Evolutionary conservation across 1,140 invertebrate genomes (phyloP).

Genomic region (Drosophila murphyi): DNA sequence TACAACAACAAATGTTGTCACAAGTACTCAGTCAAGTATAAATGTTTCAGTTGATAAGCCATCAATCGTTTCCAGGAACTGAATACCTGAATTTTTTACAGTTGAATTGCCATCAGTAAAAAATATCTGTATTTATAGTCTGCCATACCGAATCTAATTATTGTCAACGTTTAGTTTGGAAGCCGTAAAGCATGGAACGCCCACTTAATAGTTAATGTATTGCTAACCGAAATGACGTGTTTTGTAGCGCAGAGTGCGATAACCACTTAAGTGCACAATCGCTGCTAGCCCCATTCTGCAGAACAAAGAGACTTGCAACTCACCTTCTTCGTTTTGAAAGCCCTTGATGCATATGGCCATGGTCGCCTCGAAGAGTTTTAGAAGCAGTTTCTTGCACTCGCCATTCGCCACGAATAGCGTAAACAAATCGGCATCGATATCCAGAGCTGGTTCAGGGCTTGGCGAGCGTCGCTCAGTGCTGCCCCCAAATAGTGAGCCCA

Average conservation of each 20-base stretch:
- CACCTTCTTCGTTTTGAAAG: conserved; percentile 81
- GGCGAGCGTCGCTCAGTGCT: neutral
- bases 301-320: conserved; percentile 34
- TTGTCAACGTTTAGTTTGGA: too few relatives aligned
- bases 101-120: too few relatives aligned
- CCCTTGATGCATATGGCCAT: conserved; percentile 83
- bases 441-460: conserved; percentile 4
- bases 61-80: too few relatives aligned
- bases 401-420: conserved; percentile 69
- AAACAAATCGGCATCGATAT: conserved; percentile 68
- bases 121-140: too few relatives aligned
- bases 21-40: too few relatives aligned
- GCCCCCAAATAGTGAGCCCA: conserved; percentile 70
- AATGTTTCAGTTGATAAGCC: too few relatives aligned
- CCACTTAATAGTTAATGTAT: neutral
- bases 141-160: too few relatives aligned
- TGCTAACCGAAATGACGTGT: neutral
- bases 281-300: conserved; percentile 11
- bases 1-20: too few relatives aligned
- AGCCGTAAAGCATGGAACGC: too few relatives aligned
- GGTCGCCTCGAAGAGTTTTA: conserved; percentile 79
- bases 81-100: too few relatives aligned
- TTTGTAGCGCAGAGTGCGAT: conserved; percentile 3
- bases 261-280: conserved; percentile 41
- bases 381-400: conserved; percentile 77